Evolutionary conservation across 2,113 vertebrate genomes (phyloP).

Genomic region (Camelus dromedarius): DNA sequence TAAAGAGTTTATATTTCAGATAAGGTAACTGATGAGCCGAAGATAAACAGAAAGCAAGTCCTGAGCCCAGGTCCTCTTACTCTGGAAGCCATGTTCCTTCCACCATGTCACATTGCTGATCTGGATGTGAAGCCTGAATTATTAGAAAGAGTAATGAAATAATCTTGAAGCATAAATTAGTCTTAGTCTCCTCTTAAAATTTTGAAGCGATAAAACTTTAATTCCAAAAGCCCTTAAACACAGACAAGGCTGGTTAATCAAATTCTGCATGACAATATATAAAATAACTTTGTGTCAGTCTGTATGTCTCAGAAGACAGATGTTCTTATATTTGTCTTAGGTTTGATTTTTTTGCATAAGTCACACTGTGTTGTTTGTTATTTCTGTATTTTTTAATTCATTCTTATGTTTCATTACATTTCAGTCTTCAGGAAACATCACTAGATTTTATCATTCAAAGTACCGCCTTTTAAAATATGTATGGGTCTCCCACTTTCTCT

Average conservation of each 20-base stretch:
- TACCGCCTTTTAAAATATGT: background rate
- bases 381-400: conserved; percentile 26
- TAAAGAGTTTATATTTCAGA: background rate
- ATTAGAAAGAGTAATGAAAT: background rate
- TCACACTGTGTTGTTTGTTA: background rate
- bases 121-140: background rate
- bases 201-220: conserved; percentile 28
- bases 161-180: background rate
- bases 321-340: background rate
- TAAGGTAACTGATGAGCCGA: background rate
- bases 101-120: background rate
- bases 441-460: background rate
- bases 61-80: background rate
- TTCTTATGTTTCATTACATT: conserved; percentile 18
- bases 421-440: background rate
- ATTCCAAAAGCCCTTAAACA: background rate
- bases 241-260: background rate
- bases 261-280: background rate
- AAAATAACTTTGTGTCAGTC: background rate
- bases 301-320: background rate
- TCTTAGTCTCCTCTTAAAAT: background rate
- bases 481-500: background rate
- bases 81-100: background rate
- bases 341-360: conserved; percentile 50
- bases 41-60: background rate